Percentiles rank a stretch among this genome's conserved stretches.
Conservation (phyloP, 2,888 invertebrate genomes). For the Elmis aenea region DNA sequence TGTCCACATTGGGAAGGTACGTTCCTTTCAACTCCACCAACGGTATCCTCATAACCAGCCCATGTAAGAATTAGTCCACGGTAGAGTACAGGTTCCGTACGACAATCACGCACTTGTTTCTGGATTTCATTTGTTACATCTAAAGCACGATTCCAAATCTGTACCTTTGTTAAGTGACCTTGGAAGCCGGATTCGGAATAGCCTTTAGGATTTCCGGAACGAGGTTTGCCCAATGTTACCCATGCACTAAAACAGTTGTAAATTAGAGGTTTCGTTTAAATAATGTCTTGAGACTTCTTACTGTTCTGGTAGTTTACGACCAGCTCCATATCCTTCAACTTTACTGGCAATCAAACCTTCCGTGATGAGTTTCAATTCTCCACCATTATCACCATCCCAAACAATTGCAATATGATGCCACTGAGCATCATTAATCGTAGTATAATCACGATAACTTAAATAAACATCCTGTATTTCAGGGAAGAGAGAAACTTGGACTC, state of each 20-base stretch:
- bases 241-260: constrained; percentile 70
- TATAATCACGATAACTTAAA: constrained; percentile 84
- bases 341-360: constrained; percentile 93
- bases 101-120: constrained; percentile 88
- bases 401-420: constrained; percentile 95
- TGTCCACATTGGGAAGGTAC: constrained; percentile 91
- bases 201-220: constrained; percentile 71
- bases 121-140: constrained; percentile 91
- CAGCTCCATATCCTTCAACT: constrained; percentile 81
- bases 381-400: constrained; percentile 87
- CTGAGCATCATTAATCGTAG: constrained; percentile 91
- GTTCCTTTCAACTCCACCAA: constrained; percentile 84
- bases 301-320: constrained; percentile 77
- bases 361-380: constrained; percentile 85
- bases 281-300: constrained; percentile 46
- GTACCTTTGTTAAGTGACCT: constrained; percentile 89
- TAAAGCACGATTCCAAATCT: constrained; percentile 88
- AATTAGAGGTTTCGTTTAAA: constrained; percentile 8
- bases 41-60: constrained; percentile 87
- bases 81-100: constrained; percentile 87
- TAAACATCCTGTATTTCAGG: constrained; percentile 84
- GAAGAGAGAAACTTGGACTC: constrained; percentile 88
- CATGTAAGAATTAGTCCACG: constrained; percentile 82
- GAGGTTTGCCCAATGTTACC: constrained; percentile 88
- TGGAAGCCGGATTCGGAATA: constrained; percentile 91